Base-by-base conservation (phyloP, 1,140 invertebrate species). In the Heliconius himera region DNA sequence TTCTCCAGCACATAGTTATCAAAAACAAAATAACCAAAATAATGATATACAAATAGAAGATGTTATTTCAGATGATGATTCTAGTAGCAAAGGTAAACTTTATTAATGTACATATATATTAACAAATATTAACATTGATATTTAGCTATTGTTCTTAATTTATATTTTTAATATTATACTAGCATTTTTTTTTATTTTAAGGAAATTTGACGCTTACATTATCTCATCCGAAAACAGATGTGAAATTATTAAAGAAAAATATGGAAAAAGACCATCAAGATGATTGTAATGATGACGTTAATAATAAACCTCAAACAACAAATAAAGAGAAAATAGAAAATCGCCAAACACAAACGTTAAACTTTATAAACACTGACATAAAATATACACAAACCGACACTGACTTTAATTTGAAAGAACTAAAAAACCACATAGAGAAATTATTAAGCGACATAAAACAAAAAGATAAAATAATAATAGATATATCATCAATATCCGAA, bases 201-300 rank as follows among this genome's bases (percentile, higher is more conserved):
- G 92, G 80, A 82, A 91, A 84, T 83, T 75, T 77, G 81, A 94
- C 90, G 13, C 85, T 89, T 29, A 91, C 91, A 18, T 80, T 94
- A 36, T 81, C 85, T 33, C 84, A 85, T 81, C 87, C 87, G 20
- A 82, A 87, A 85, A 70, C 84, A 51, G 73, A 87, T 33, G 86
- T 87, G 80, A 66, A 78, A 36, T 18, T 74, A 73, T 56, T 75
- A 74, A 56, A 72, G 60, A n/a, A 60, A 33, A 26, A 26, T 66
- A 66, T 29, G 36, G 22, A 22, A 73, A 60, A 77, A 80, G 72
- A 16, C 1, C n/a, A 26, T 16, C 60, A 66, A 26, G 22, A 66
- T 22, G 56, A 13, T 22, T 70, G 46, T 46, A 75, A 13, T 46
- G 49, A 82, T 8, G 8, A 49, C 20, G 60, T 1, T n/a, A 22